Evolutionary conservation across 2,888 invertebrate species (phyloP), one percentile per base, ranked within the genome.

Genomic region (Epistrophe grossulariae): DNA sequence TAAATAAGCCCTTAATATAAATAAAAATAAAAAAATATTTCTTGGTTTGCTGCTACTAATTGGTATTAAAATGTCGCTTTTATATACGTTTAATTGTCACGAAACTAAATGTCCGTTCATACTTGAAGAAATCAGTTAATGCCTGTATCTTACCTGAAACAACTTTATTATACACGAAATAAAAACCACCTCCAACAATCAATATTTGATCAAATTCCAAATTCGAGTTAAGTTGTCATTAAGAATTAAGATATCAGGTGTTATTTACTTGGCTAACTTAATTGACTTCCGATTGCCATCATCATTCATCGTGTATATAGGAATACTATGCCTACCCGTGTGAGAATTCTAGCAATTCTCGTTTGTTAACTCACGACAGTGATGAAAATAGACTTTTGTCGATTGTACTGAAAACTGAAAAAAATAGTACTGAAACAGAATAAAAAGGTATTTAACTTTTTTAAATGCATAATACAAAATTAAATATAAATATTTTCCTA

Each of bases 151-250:
- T 55, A n/a, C n/a, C n/a, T n/a, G 28, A 55, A 55, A 15, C 52
- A 24, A 24, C 13, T 24, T 50, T 50, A 17, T n/a, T n/a, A 11
- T 5, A 11, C 11, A 31, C 57, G 4, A n/a, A n/a, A 7, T 2
- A 31, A 57, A 31, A 57, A 8, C 7, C 13, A 28, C 0, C 15
- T n/a, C 28, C 15, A 35, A 5, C 6, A 19, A 57, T 57, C n/a
- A 57, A 57, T 57, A 57, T 57, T 57, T 57, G n/a, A 57, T 57
- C 17, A 35, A 57, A 10, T 35, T 17, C 10, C n/a, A 57, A 57
- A 57, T 31, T 57, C n/a, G 10, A 57, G 57, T 57, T n/a, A 57
- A 57, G 31, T 35, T 35, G 57, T 35, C 31, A 57, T 10, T 57
- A 57, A 57, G n/a, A 17, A 57, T 5, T 57, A 57, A 57, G 59